phyloP scores from a whole-genome alignment of 2,888 invertebrate genomes.

The Tetragnatha montana region DNA sequence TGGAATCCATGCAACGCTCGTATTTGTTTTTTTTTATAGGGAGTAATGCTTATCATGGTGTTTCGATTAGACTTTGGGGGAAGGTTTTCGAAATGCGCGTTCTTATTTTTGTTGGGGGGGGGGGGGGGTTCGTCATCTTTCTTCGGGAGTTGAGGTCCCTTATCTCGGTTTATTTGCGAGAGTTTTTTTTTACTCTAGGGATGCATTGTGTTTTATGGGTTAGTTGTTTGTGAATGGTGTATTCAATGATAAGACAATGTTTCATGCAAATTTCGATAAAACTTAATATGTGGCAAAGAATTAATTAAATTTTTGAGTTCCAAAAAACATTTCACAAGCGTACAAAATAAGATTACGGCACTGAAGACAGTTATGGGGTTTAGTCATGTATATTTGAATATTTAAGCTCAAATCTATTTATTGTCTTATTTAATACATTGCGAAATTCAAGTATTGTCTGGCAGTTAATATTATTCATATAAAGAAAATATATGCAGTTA shows the following conservation, averaged over 20 bases:
- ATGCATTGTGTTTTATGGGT: constrained; percentile 11
- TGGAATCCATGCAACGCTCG: constrained; percentile 2
- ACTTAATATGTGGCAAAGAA: no score
- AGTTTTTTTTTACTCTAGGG: background rate
- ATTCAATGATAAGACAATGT: constrained; percentile 3
- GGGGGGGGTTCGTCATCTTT: background rate
- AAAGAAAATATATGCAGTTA: no score
- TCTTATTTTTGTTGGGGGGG: background rate
- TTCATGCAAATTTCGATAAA: background rate
- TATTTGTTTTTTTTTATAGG: constrained; percentile 20
- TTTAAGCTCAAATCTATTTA: no score
- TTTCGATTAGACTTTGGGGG: constrained; percentile 23
- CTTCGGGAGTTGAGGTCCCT: background rate
- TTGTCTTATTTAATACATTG: no score
- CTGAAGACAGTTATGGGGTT: no score
- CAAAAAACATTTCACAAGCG: no score
- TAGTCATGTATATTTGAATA: no score
- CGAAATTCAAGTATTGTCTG: no score
- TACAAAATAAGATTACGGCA: no score
- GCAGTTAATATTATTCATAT: no score
- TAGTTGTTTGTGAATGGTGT: constrained; percentile 5
- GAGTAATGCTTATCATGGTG: constrained; percentile 28
- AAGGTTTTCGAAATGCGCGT: constrained; percentile 20
- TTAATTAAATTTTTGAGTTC: no score
- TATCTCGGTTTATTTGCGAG: constrained; percentile 24